Evolutionary conservation across 2,797 vertebrate species (phyloP).

Genomic region (Phoxinus dragarum): DNA sequence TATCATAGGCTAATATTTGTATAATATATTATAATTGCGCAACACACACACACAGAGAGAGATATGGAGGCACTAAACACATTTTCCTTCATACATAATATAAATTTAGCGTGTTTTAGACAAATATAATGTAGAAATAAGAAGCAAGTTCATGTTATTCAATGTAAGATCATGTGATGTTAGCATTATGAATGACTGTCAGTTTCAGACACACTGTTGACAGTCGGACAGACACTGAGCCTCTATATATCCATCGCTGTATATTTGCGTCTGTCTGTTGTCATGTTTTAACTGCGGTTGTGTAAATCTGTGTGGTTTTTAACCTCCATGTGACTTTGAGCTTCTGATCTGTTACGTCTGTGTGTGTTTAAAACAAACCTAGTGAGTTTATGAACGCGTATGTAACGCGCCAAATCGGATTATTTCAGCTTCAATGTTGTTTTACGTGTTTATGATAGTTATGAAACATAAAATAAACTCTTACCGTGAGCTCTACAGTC

Average conservation of each 20-base stretch:
- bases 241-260: background rate
- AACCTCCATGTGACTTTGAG: constrained; percentile 76
- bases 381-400: background rate
- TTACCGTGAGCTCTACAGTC: constrained; percentile 24
- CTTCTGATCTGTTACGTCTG: constrained; percentile 53
- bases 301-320: constrained; percentile 45
- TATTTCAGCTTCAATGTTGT: background rate
- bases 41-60: too few relatives aligned
- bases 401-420: too few relatives aligned
- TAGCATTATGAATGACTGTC: background rate
- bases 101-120: background rate
- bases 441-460: background rate
- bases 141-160: background rate
- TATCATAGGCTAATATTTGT: too few relatives aligned
- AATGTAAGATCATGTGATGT: fast-evolving
- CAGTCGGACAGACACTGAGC: background rate
- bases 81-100: background rate
- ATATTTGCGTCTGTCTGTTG: background rate
- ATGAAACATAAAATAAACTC: constrained; percentile 1
- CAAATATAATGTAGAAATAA: background rate
- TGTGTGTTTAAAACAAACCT: background rate
- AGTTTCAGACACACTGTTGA: background rate
- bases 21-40: too few relatives aligned
- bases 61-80: too few relatives aligned
- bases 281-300: background rate